Evolutionary conservation across 1,140 invertebrate genomes (phyloP).

Genomic region (Drosophila tani): DNA sequence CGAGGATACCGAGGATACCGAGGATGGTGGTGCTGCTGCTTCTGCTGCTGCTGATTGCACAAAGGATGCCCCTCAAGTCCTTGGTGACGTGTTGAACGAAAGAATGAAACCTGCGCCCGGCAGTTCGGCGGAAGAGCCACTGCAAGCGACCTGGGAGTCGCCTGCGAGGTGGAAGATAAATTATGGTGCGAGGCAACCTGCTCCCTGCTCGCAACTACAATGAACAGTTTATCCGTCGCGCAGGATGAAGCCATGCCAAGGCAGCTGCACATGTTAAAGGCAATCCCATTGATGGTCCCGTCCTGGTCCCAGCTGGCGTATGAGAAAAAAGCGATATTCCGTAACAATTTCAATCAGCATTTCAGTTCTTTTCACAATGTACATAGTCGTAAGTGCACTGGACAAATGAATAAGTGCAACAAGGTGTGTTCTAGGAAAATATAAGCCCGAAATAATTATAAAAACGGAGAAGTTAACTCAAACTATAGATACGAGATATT

Average conservation of each 20-base stretch:
- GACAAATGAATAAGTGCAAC: background rate
- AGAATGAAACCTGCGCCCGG: constrained; percentile 61
- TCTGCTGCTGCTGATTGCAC: constrained; percentile 74
- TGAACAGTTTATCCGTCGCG: constrained; percentile 18
- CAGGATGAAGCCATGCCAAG: constrained; percentile 9
- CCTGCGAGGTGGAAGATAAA: constrained; percentile 27
- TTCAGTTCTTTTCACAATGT: background rate
- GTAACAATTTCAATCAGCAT: background rate
- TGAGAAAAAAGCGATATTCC: background rate
- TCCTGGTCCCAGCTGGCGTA: constrained; percentile 14
- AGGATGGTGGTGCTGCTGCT: constrained; percentile 6
- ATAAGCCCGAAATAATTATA: background rate
- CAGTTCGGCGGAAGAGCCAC: constrained; percentile 38
- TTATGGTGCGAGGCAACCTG: constrained; percentile 14
- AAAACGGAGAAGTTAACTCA: background rate
- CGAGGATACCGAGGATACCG: constrained; percentile 3
- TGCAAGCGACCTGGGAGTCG: constrained; percentile 50
- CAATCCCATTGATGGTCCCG: constrained; percentile 9
- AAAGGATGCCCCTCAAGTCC: constrained; percentile 76
- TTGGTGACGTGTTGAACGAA: constrained; percentile 77
- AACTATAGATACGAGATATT: no score
- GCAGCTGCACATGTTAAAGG: constrained; percentile 13
- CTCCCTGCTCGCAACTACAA: constrained; percentile 14
- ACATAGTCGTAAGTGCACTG: background rate
- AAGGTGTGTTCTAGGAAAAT: background rate